Evolutionary conservation across 1,140 invertebrate genomes (phyloP).

Genomic region (Ceratosolen solmsi): DNA sequence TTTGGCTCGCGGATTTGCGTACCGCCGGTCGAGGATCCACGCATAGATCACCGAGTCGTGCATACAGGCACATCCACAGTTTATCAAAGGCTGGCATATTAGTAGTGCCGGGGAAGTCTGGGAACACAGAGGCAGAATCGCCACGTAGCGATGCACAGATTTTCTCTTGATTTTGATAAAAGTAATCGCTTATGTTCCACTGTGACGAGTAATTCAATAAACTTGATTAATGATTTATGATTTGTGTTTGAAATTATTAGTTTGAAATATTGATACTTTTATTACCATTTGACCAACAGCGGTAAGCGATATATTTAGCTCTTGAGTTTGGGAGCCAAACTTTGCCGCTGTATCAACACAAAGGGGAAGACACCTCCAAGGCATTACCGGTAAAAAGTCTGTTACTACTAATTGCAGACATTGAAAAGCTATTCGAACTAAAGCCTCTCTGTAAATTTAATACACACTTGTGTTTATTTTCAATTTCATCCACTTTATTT

Average conservation of each 20-base stretch:
- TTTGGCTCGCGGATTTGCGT: constrained; percentile 98
- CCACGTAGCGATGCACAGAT: constrained; percentile 81
- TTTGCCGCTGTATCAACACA: constrained; percentile 96
- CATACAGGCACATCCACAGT: constrained; percentile 96
- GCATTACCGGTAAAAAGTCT: constrained; percentile 92
- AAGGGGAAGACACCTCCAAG: constrained; percentile 88
- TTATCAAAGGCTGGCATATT: constrained; percentile 93
- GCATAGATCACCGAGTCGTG: constrained; percentile 91
- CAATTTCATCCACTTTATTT: background rate
- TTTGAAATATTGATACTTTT: too few species aligned
- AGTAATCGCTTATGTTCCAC: constrained; percentile 99
- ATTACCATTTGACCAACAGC: constrained; percentile 95
- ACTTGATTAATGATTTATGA: too few species aligned
- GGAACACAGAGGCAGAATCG: constrained; percentile 81
- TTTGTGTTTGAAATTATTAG: too few species aligned
- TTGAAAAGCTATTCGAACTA: constrained; percentile 95
- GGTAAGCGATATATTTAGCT: constrained; percentile 98
- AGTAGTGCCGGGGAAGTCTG: constrained; percentile 86
- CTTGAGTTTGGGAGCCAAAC: constrained; percentile 96
- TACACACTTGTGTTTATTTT: constrained; percentile 1
- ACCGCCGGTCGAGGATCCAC: constrained; percentile 96
- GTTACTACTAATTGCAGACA: constrained; percentile 97
- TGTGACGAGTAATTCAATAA: constrained; percentile 66
- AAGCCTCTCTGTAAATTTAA: constrained; percentile 82
- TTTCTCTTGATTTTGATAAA: constrained; percentile 95